Conservation (phyloP, 2,797 vertebrate species). For the Alcedo atthis region DNA sequence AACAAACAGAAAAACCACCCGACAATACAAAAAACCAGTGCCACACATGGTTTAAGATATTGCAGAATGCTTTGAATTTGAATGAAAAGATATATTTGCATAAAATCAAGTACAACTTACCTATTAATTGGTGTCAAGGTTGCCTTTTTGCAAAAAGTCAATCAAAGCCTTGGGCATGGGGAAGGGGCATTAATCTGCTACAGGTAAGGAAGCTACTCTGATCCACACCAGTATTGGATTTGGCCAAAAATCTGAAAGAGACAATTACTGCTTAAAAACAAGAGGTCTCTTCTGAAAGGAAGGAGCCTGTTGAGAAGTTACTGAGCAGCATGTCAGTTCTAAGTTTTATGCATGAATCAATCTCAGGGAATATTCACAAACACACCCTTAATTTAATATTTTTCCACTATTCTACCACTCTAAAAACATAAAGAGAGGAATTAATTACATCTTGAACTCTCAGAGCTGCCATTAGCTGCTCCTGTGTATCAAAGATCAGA, state of each 20-base stretch:
- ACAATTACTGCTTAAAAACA: neutral
- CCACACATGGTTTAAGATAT: neutral
- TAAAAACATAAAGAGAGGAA: slow-evolving; percentile 5
- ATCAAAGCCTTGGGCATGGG: neutral
- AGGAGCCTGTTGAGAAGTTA: neutral
- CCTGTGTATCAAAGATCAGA: neutral
- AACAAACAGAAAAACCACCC: no score
- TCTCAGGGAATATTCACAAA: neutral
- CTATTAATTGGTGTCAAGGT: neutral
- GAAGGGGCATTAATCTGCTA: neutral
- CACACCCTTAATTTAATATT: neutral
- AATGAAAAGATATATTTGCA: neutral
- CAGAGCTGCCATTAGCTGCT: neutral
- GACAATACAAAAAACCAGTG: neutral
- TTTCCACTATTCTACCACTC: neutral
- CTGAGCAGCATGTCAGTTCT: neutral
- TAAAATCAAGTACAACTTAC: neutral
- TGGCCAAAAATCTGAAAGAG: neutral
- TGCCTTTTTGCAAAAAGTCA: neutral
- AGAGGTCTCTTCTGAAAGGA: neutral
- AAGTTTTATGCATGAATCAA: neutral
- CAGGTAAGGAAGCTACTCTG: neutral
- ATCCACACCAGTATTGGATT: neutral
- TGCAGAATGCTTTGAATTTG: neutral
- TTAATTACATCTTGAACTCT: neutral